Evolutionary conservation across 2,113 vertebrate species (phyloP).

Genomic region (Jacana jacana): DNA sequence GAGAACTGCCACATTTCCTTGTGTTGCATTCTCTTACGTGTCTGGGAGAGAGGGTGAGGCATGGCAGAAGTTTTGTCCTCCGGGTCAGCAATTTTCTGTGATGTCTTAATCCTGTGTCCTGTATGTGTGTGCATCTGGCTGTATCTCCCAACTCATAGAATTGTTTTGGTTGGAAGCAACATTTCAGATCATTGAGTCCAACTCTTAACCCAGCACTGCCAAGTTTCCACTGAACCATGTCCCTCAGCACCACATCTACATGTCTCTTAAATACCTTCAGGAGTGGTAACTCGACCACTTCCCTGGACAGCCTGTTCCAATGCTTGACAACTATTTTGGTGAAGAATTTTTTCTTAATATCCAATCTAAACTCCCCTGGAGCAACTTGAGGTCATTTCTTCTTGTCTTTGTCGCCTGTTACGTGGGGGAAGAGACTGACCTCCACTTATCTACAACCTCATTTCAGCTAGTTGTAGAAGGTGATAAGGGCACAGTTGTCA

Average conservation of each 20-base stretch:
- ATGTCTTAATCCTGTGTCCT: fast-evolving
- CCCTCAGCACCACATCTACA: neutral
- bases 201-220: neutral
- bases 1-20: neutral
- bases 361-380: neutral
- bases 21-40: fast-evolving
- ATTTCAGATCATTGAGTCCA: neutral
- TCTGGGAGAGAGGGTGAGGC: neutral
- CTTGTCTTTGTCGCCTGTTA: neutral
- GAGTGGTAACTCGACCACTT: too few relatives aligned
- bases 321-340: neutral
- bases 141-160: neutral
- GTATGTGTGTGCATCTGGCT: fast-evolving
- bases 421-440: neutral
- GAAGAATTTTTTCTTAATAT: neutral
- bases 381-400: neutral
- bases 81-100: neutral
- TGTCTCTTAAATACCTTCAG: too few relatives aligned
- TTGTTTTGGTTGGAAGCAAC: neutral
- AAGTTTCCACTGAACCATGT: neutral
- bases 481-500: neutral
- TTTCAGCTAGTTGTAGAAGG: neutral
- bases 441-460: neutral
- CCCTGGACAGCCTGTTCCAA: neutral
- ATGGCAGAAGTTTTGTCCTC: neutral